phyloP scores from a whole-genome alignment of 92 coral and sea anemone genomes.

The Blastomussa wellsi region DNA sequence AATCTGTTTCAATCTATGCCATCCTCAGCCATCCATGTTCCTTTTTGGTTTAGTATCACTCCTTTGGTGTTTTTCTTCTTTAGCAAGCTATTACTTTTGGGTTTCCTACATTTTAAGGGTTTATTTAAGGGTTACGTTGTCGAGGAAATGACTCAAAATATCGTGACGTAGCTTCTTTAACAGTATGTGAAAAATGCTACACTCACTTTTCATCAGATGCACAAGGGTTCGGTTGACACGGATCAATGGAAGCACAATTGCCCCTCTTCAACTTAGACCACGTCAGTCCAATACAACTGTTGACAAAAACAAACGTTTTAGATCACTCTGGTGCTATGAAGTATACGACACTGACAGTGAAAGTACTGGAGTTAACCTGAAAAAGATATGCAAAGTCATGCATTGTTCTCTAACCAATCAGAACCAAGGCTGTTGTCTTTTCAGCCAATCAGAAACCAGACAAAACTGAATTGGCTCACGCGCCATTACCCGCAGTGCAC shows the following conservation, averaged over 20 bases:
- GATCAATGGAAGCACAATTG: slow-evolving; percentile 82
- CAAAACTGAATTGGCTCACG: not conserved
- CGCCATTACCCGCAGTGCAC: not conserved
- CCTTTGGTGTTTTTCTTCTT: too few species aligned
- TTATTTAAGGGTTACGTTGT: too few species aligned
- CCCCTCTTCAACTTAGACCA: slow-evolving; percentile 52
- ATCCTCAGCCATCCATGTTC: too few species aligned
- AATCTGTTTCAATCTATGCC: too few species aligned
- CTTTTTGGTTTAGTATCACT: too few species aligned
- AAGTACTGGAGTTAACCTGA: too few species aligned
- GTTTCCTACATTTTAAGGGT: too few species aligned
- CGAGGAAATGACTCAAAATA: too few species aligned
- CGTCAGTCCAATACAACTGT: slow-evolving; percentile 77
- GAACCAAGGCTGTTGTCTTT: not conserved
- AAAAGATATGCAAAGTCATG: too few species aligned
- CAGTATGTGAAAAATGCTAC: not conserved
- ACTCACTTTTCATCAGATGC: slow-evolving; percentile 37
- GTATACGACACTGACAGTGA: too few species aligned
- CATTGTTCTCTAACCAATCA: not conserved
- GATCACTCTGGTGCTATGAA: not conserved
- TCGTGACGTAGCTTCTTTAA: not conserved
- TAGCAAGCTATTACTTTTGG: too few species aligned
- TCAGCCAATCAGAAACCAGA: not conserved
- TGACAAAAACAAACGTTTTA: not conserved
- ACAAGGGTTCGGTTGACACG: slow-evolving; percentile 83